Percentiles rank a stretch among this genome's conserved stretches.
Evolutionary conservation across 2,888 invertebrate genomes (phyloP).

Genomic region (Lepidocyrtinus sp.): DNA sequence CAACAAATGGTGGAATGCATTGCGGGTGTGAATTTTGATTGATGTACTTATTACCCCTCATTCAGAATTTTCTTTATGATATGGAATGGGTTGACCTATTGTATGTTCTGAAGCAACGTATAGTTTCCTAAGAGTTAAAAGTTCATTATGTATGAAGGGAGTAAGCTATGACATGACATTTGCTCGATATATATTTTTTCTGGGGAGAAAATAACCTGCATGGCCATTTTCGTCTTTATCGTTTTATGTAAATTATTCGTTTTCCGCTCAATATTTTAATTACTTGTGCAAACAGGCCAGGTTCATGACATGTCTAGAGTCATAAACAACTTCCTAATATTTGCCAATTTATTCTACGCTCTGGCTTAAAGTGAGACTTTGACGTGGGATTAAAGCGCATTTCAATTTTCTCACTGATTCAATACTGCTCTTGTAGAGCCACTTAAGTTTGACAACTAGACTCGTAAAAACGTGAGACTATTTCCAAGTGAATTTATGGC

Average conservation of each 20-base stretch:
- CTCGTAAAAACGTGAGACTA: neutral
- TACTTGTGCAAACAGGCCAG: neutral
- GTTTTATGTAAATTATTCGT: too few species aligned
- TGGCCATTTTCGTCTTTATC: neutral
- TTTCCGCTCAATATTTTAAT: neutral
- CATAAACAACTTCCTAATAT: neutral
- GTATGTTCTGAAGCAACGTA: too few species aligned
- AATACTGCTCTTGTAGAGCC: neutral
- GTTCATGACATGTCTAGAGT: neutral
- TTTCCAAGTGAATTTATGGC: neutral
- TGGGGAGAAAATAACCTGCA: neutral
- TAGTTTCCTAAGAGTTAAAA: too few species aligned
- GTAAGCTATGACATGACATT: too few species aligned
- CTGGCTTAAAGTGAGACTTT: neutral
- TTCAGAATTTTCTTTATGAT: too few species aligned
- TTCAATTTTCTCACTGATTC: neutral
- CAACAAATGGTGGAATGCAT: too few species aligned
- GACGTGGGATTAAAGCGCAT: neutral
- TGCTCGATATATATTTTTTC: neutral
- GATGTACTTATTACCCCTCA: too few species aligned
- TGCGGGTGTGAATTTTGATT: too few species aligned
- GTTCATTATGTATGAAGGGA: too few species aligned
- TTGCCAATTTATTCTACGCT: neutral
- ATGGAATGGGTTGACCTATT: too few species aligned
- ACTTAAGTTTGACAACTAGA: neutral